Base-by-base conservation (phyloP, 1,140 invertebrate genomes). In the Oedothorax gibbosus region DNA sequence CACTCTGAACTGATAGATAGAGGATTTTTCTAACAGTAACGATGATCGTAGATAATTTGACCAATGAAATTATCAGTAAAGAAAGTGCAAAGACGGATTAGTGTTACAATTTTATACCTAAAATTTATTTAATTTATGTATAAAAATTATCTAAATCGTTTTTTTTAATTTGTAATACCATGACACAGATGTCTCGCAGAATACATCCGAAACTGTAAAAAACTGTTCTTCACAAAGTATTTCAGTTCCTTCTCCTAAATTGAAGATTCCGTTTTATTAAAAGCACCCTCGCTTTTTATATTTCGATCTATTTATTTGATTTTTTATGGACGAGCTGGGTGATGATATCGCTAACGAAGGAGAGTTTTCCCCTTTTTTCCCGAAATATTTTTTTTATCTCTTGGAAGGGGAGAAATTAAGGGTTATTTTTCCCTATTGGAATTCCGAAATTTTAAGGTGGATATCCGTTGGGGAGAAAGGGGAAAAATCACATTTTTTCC, bases 281-380 rank as follows among this genome's bases (percentile, higher is more conserved):
- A 73, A 82, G 79, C 51, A 20, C 64, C 53, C 53, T 49, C 60
- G 18, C 62, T n/a, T 71, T 71, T 69, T 64, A 21, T 62, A 60
- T 69, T 12, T 53, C 35, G 12, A n/a, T 71, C 50, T 35, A 11
- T 12, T 18, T 18, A 15, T 72, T n/a, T 64, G 56, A 14, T 54
- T 71, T 81, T 57, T 81, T 66, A 71, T 56, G 20, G 57, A 50
- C 51, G 35, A 57, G 54, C 60, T 80, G 54, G 73, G 51, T 18
- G 78, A 72, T 82, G 68, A 53, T 82, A 82, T 82, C 79, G 57
- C 54, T 82, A 72, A 82, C 79, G 79, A 82, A 82, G 56, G 68
- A 35, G 35, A 35, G 35, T 35, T 35, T 35, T 35, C 35, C 35
- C 35, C 35, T 35, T 35, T 35, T 35, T 35, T 35, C 35, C 35